phyloP scores from a whole-genome alignment of 2,888 invertebrate genomes.

The Bellardia pandia region DNA sequence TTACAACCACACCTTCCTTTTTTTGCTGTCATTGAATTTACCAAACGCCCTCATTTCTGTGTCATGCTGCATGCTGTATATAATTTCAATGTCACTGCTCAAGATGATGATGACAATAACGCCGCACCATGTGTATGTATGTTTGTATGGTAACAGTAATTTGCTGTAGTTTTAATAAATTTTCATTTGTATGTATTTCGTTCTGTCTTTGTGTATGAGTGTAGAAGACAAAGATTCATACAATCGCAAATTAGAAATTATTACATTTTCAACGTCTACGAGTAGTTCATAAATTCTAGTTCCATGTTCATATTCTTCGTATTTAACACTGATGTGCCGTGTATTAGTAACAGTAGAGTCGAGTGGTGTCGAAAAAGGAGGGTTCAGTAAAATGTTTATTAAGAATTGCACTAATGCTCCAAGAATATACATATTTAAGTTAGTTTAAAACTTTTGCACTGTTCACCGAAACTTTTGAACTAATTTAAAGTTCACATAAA shows the following conservation, averaged over 20 bases:
- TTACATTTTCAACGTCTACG: slow-evolving; percentile 52
- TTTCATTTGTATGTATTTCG: slow-evolving; percentile 51
- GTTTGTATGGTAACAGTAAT: slow-evolving; percentile 5
- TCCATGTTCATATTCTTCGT: not conserved
- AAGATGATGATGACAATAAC: slow-evolving; percentile 38
- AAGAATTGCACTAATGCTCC: too few relatives aligned
- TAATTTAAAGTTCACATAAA: too few relatives aligned
- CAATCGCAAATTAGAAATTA: slow-evolving; percentile 66
- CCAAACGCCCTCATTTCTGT: slow-evolving; percentile 50
- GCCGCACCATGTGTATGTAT: not conserved
- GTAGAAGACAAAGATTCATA: slow-evolving; percentile 10
- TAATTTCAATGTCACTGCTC: slow-evolving; percentile 44
- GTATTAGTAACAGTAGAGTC: not conserved
- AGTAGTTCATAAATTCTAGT: slow-evolving; percentile 45
- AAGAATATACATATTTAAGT: too few relatives aligned
- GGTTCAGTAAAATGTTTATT: not conserved
- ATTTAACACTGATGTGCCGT: too few relatives aligned
- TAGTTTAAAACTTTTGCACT: too few relatives aligned
- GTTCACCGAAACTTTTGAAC: too few relatives aligned
- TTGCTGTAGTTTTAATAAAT: slow-evolving; percentile 61
- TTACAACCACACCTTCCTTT: slow-evolving; percentile 61
- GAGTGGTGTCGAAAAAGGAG: not conserved
- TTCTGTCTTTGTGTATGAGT: not conserved
- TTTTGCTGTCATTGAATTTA: slow-evolving; percentile 8
- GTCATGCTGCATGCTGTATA: slow-evolving; percentile 35